Conservation (phyloP, 2,113 vertebrate species). For the Zeus faber region DNA sequence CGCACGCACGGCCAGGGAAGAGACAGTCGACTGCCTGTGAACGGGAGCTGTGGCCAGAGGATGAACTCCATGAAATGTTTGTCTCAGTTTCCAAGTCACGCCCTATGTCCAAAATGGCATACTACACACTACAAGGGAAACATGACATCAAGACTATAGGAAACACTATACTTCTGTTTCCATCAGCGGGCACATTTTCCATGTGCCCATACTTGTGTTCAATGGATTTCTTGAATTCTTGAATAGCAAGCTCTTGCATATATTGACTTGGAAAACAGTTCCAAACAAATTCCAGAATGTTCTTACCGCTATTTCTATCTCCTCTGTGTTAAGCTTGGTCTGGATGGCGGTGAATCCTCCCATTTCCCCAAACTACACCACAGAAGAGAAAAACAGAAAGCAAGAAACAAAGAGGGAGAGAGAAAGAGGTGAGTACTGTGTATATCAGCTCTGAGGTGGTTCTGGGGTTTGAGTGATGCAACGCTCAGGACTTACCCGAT, state of each 20-base stretch:
- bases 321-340: conserved; percentile 88
- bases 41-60: conserved; percentile 24
- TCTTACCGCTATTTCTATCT: conserved; percentile 95
- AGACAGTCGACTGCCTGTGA: conserved; percentile 44
- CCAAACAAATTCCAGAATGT: no score
- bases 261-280: not conserved
- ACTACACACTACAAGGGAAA: no score
- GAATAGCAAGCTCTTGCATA: no score
- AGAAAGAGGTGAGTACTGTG: not conserved
- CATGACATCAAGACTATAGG: no score
- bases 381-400: not conserved
- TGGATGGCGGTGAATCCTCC: conserved; percentile 96
- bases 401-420: not conserved
- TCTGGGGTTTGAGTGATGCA: not conserved
- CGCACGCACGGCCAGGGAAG: conserved; percentile 17
- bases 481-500: conserved; percentile 82
- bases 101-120: no score
- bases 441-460: not conserved
- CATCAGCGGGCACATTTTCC: no score
- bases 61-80: conserved; percentile 45
- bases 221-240: no score
- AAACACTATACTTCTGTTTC: no score
- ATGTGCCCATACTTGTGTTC: no score
- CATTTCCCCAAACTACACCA: conserved; percentile 91
- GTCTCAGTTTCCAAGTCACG: no score